Evolutionary conservation across 2,797 vertebrate species (phyloP), one percentile per base, ranked within the genome.

Genomic region (Gymnothorax reevesii): DNA sequence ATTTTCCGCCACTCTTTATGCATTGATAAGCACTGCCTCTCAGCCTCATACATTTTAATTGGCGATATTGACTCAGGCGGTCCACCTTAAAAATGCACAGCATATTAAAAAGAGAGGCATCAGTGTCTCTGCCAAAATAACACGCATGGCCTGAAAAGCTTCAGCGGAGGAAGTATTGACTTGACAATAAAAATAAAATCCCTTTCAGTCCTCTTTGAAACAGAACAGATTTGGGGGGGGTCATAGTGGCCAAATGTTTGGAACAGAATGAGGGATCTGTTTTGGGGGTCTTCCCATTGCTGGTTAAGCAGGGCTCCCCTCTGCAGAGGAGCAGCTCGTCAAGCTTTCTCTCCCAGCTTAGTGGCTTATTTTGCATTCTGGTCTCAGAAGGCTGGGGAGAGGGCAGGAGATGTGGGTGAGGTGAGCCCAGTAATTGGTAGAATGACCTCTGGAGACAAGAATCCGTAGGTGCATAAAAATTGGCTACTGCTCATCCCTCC

Each of bases 11-110:
- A 62, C 57, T 83, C 57, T 7, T 22, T 87, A 89, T 91, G 88
- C 89, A 88, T 85, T 80, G 69, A 87, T 90, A 86, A 82, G 80
- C 90, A 86, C 85, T 69, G 80, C 88, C 73, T 88, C 89, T 84
- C 57, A 60, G 85, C 86, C 90, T 89, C 90, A 88, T 91, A 86
- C 87, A 89, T 90, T 91, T 89, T 88, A 88, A 92, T 90, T 86
- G 71, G 75, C 17, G 17, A 85, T 89, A 89, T 91, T 89, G 90
- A 92, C 87, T 89, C 15, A 8, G 42, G 55, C 80, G 59, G 83
- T 64, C 71, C 82, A 86, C 86, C 86, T 86, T 83, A 64, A 84
- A 86, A 88, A 87, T 73, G 57, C 86, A 85, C 87, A 73, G 85
- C 77, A 33, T 83, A 88, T 60, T 25, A 10, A 27, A 27, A 27